phyloP scores from a whole-genome alignment of 2,888 invertebrate genomes.

The Eristalinus aeneus region DNA sequence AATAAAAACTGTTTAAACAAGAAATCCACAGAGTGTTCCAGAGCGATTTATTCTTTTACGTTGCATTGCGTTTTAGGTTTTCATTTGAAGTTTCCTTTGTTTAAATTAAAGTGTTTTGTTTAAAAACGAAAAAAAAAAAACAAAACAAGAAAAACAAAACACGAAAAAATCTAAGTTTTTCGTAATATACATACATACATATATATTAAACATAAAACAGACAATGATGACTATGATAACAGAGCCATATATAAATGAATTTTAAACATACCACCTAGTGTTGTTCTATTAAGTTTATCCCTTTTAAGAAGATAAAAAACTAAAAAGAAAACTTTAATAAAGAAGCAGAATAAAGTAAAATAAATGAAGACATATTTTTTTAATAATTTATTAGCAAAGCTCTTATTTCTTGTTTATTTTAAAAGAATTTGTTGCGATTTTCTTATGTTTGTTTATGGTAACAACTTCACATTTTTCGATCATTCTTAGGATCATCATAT shows the following conservation, averaged over 20 bases:
- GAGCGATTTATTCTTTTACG: conserved; percentile 1
- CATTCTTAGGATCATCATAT: no score
- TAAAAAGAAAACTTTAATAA: neutral
- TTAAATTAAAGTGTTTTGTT: neutral
- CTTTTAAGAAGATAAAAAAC: conserved; percentile 6
- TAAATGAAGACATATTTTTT: neutral
- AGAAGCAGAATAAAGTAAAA: neutral
- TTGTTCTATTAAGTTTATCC: conserved; percentile 60
- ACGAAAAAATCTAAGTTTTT: conserved; percentile 17
- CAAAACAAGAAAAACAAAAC: no score
- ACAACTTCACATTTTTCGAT: no score
- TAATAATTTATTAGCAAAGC: neutral
- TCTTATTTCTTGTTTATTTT: no score
- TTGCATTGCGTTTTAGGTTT: neutral
- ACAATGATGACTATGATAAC: neutral
- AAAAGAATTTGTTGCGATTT: no score
- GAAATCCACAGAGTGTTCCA: conserved; percentile 59
- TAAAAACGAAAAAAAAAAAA: neutral
- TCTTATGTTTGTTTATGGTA: no score
- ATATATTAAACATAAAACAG: neutral
- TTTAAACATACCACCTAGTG: conserved; percentile 61
- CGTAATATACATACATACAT: conserved; percentile 18
- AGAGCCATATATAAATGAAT: conserved; percentile 6
- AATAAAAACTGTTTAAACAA: neutral
- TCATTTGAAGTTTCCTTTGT: neutral